These are phyloP conservation scores for Diarsia brunnea DNA, from an alignment of 2,888 invertebrate genomes.

Conservation along the genomic window DNA sequence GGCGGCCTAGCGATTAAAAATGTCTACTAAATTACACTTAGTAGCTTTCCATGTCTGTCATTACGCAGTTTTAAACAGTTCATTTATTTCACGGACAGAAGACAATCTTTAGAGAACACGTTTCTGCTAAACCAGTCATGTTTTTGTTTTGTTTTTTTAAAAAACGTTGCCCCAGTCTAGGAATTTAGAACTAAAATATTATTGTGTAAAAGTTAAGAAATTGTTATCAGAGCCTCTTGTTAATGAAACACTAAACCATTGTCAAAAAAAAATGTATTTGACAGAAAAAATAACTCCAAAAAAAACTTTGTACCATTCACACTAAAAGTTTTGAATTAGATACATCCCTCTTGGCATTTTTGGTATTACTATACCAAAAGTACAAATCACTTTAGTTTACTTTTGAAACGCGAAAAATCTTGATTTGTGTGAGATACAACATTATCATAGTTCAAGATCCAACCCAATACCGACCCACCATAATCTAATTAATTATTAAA, in stretches of 20 bases:
- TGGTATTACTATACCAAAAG: background rate
- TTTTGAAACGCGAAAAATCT: constrained; percentile 8
- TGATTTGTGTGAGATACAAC: background rate
- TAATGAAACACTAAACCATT: constrained; percentile 24
- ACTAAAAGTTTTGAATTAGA: constrained; percentile 6
- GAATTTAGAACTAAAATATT: background rate
- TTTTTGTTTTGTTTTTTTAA: no score
- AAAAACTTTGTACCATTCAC: constrained; percentile 6
- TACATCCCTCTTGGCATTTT: background rate
- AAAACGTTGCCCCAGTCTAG: no score
- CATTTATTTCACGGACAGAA: constrained; percentile 10
- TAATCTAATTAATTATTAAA: constrained; percentile 1
- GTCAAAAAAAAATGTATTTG: constrained; percentile 41
- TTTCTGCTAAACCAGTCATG: background rate
- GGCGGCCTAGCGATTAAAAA: constrained; percentile 23
- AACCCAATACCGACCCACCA: background rate
- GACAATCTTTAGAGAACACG: background rate
- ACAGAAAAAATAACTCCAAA: constrained; percentile 44
- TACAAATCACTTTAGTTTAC: background rate
- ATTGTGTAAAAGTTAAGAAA: background rate
- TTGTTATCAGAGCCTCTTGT: no score
- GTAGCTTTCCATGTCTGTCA: constrained; percentile 6
- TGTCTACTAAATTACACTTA: constrained; percentile 16
- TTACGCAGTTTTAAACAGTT: constrained; percentile 7
- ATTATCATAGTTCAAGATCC: constrained; percentile 15